A percentile compares a stretch with the other conserved stretches of the same genome.
phyloP scores from a whole-genome alignment of 2,888 invertebrate species.

The Agriopis leucophaearia region DNA sequence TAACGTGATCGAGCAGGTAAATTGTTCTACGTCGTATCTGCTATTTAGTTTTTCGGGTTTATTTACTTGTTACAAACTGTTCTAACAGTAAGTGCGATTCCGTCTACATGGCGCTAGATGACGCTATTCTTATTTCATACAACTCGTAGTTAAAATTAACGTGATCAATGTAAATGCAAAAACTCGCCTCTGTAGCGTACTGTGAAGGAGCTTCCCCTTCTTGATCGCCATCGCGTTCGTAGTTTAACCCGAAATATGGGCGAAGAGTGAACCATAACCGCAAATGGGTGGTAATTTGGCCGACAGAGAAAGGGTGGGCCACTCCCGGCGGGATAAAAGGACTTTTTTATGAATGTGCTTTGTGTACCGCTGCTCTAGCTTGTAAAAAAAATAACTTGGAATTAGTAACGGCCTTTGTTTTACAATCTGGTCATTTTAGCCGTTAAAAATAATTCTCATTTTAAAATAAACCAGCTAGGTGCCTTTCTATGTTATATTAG shows the following conservation, averaged over 20 bases:
- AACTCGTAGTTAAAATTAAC: too few relatives aligned
- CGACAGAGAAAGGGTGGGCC: slow-evolving; percentile 76
- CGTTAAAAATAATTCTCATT: neutral
- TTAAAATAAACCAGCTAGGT: neutral
- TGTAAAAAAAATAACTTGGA: slow-evolving; percentile 24
- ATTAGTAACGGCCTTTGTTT: slow-evolving; percentile 5
- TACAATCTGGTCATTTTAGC: neutral
- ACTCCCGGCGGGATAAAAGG: slow-evolving; percentile 64
- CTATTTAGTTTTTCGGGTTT: too few relatives aligned
- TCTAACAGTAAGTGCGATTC: too few relatives aligned
- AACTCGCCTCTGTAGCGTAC: neutral
- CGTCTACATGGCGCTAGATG: too few relatives aligned
- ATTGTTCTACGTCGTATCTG: too few relatives aligned
- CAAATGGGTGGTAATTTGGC: slow-evolving; percentile 72
- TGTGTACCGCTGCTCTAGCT: slow-evolving; percentile 17
- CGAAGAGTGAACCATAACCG: slow-evolving; percentile 57
- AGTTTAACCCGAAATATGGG: slow-evolving; percentile 56
- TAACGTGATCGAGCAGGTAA: too few relatives aligned
- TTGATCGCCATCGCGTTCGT: slow-evolving; percentile 48
- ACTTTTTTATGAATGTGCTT: slow-evolving; percentile 64
- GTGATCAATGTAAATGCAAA: neutral
- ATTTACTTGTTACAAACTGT: too few relatives aligned
- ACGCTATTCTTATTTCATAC: too few relatives aligned
- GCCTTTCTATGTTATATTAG: too few relatives aligned
- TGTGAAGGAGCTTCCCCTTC: slow-evolving; percentile 22